These are phyloP conservation scores for Anguilla japonica DNA, from an alignment of 2,113 vertebrate genomes.

Conservation along the genomic window DNA sequence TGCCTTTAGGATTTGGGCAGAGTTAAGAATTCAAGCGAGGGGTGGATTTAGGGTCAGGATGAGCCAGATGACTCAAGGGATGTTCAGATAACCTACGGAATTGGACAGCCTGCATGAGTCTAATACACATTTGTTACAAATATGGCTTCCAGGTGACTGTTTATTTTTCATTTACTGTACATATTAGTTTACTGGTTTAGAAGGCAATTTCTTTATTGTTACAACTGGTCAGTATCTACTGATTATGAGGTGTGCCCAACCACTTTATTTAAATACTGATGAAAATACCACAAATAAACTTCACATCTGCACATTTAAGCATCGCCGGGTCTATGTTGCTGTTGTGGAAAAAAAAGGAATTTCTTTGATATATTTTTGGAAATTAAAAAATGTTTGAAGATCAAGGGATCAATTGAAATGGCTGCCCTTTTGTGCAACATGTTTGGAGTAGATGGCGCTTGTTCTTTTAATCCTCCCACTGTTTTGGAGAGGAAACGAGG, in stretches of 20 bases:
- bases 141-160: not conserved
- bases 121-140: not conserved
- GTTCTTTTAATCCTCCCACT: not conserved
- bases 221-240: no score
- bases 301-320: not conserved
- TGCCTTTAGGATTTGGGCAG: not conserved
- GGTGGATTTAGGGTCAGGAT: not conserved
- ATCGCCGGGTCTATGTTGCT: not conserved
- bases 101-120: not conserved
- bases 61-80: not conserved
- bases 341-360: not conserved
- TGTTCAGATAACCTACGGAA: no score
- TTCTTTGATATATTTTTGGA: slow-evolving; percentile 7
- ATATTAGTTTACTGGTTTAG: no score
- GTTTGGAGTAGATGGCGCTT: not conserved
- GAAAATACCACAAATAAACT: not conserved
- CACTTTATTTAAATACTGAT: not conserved
- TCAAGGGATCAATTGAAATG: not conserved
- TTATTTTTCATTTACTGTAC: no score
- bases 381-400: not conserved
- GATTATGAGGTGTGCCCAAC: no score
- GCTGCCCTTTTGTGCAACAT: not conserved
- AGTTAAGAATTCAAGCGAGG: not conserved
- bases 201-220: no score
- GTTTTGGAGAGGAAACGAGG: not conserved